These are phyloP conservation scores for Trilocha varians DNA, from an alignment of 2,888 invertebrate species.

Conservation along the genomic window DNA sequence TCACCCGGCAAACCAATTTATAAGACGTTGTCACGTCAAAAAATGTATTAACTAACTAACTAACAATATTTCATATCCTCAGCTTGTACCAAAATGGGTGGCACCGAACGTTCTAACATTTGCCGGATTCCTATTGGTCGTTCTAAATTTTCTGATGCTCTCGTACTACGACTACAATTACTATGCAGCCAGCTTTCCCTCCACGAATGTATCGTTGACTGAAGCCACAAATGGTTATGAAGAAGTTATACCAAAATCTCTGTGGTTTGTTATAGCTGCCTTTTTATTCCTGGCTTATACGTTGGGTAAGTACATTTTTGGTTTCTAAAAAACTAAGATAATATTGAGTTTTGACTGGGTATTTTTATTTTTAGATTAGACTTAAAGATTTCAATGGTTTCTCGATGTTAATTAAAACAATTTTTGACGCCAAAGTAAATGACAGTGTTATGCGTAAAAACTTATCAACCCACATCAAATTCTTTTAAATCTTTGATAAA, in stretches of 20 bases:
- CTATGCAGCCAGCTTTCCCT: conserved; percentile 77
- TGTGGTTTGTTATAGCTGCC: conserved; percentile 88
- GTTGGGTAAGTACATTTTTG: conserved; percentile 89
- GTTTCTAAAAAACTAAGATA: too few species aligned
- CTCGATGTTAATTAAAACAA: too few species aligned
- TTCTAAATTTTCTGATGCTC: conserved; percentile 88
- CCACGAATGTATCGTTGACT: conserved; percentile 38
- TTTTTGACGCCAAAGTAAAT: too few species aligned
- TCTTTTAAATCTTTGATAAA: too few species aligned
- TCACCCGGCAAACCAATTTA: too few species aligned
- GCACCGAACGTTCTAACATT: conserved; percentile 98
- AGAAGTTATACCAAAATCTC: conserved; percentile 82
- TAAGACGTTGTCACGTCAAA: too few species aligned
- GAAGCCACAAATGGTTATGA: conserved; percentile 46
- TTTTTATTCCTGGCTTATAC: conserved; percentile 97
- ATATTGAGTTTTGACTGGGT: too few species aligned
- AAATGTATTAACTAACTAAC: conserved; percentile 5
- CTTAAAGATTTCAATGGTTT: too few species aligned
- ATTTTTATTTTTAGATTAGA: too few species aligned
- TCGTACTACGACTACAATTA: conserved; percentile 92
- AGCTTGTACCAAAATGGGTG: conserved; percentile 95
- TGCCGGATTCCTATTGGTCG: conserved; percentile 92
- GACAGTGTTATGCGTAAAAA: too few species aligned
- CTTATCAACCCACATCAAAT: too few species aligned
- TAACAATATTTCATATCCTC: conserved; percentile 14